These are phyloP conservation scores for Apodemia zela DNA, from an alignment of 2,888 invertebrate genomes.

Conservation along the genomic window DNA sequence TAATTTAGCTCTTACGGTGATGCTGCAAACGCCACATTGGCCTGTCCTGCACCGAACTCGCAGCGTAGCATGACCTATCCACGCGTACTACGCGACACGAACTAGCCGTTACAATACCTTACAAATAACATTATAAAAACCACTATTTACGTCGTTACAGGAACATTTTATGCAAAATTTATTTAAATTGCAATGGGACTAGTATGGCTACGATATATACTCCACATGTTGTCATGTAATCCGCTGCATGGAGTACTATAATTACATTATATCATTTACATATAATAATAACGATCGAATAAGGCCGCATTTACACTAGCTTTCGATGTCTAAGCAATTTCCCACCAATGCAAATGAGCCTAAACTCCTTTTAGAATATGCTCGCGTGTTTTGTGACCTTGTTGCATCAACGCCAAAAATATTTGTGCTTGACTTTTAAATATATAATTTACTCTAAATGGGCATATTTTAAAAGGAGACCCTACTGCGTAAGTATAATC, in stretches of 20 bases:
- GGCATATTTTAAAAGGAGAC: conserved; percentile 63
- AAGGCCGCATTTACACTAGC: conserved; percentile 73
- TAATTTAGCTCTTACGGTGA: conserved; percentile 21
- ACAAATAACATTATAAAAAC: conserved; percentile 61
- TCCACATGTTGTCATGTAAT: conserved; percentile 49
- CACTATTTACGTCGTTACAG: conserved; percentile 74
- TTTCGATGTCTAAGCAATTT: conserved; percentile 63
- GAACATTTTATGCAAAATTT: conserved; percentile 74
- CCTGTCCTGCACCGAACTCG: conserved; percentile 7
- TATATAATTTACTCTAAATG: conserved; percentile 28
- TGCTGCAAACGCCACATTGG: conserved; percentile 17
- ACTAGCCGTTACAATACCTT: conserved; percentile 38
- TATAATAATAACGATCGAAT: conserved; percentile 47
- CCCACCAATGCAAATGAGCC: conserved; percentile 68
- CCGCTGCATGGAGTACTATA: conserved; percentile 48
- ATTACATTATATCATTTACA: conserved; percentile 35
- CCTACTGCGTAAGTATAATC: conserved; percentile 36
- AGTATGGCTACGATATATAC: conserved; percentile 60
- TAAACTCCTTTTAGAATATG: conserved; percentile 67
- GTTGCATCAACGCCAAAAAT: conserved; percentile 31
- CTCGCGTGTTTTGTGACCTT: conserved; percentile 58
- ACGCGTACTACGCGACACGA: conserved; percentile 35
- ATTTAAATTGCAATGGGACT: conserved; percentile 77
- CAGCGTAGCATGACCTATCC: too few relatives aligned
- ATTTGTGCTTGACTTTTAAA: conserved; percentile 27